phyloP scores from a whole-genome alignment of 2,888 invertebrate genomes.

The Habrosyne pyritoides region DNA sequence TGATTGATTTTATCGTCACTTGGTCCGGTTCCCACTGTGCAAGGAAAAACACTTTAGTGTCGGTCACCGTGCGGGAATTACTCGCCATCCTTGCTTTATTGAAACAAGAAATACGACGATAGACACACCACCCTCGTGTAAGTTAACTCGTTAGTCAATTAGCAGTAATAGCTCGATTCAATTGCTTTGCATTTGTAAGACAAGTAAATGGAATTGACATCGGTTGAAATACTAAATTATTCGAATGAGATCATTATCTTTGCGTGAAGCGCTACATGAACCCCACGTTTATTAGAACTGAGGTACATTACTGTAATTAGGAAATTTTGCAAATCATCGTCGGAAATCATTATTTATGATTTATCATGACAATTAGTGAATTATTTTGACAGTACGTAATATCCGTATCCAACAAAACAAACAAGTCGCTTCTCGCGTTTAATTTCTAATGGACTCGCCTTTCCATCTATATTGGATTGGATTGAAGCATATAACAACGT shows the following conservation, averaged over 20 bases:
- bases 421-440: slow-evolving; percentile 37
- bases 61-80: slow-evolving; percentile 47
- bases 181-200: slow-evolving; percentile 55
- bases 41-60: slow-evolving; percentile 46
- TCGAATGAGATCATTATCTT: slow-evolving; percentile 44
- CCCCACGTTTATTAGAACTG: slow-evolving; percentile 29
- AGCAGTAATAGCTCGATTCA: slow-evolving; percentile 56
- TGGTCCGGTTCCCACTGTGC: slow-evolving; percentile 67
- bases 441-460: slow-evolving; percentile 55
- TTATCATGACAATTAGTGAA: slow-evolving; percentile 31
- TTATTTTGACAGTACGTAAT: slow-evolving; percentile 18
- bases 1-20: slow-evolving; percentile 72
- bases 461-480: slow-evolving; percentile 46
- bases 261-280: slow-evolving; percentile 27
- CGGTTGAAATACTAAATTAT: slow-evolving; percentile 11
- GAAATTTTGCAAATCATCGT: slow-evolving; percentile 73
- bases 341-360: slow-evolving; percentile 65
- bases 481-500: slow-evolving; percentile 31
- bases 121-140: slow-evolving; percentile 53
- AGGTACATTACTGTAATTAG: slow-evolving; percentile 61
- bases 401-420: slow-evolving; percentile 33
- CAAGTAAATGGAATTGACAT: slow-evolving; percentile 42
- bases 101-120: slow-evolving; percentile 73
- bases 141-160: slow-evolving; percentile 58
- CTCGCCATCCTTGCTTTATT: slow-evolving; percentile 62